Base-by-base conservation (phyloP, 2,113 vertebrate species). In the Neodon shergylaensis region DNA sequence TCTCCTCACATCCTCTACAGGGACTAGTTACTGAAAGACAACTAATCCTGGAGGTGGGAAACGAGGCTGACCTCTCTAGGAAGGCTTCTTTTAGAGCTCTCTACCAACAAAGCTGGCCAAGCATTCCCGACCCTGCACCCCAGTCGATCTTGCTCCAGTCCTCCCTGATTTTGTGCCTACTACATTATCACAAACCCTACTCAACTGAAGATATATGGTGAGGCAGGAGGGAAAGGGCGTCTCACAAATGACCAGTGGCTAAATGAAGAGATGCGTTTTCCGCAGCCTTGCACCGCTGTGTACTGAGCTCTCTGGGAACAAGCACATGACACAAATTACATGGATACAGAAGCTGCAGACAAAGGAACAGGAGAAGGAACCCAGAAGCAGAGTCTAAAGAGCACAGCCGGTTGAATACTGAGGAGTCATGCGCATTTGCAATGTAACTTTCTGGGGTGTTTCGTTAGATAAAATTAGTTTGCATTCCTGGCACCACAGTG, bases 381-480 rank as follows among this genome's bases (percentile, higher is more conserved):
- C 61, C 10, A 44, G 61, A 87, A 83, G 54, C 89, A 91, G 88
- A 21, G 33, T 90, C 63, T 92, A 93, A 91, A 96, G 73, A 78
- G 54, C 33, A 83, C 66, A 3, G 47, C 7, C 47, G 2, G 73
- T 74, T 65, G 65, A 81, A 52, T 1, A 3, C 44, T 47, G 42
- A 63, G 17, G 39, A 87, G 91, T 94, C 85, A 76, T 31, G 66
- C 49, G n/a, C 70, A 49, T 44, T 47, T 65, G 19, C 54, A n/a
- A 22, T 21, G 11, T 65, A 72, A 94, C 72, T 85, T 94, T 84
- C 72, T 65, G 88, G 54, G 24, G 52, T 54, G 73, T 93, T 97
- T 47, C 91, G 28, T 93, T 70, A 95, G 66, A 88, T 88, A 88
- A 92, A 86, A 73, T 72, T 42, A 94, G 49, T 83, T 39, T 65